Conservation (phyloP, 2,113 vertebrate species). For the Clarias magur region DNA sequence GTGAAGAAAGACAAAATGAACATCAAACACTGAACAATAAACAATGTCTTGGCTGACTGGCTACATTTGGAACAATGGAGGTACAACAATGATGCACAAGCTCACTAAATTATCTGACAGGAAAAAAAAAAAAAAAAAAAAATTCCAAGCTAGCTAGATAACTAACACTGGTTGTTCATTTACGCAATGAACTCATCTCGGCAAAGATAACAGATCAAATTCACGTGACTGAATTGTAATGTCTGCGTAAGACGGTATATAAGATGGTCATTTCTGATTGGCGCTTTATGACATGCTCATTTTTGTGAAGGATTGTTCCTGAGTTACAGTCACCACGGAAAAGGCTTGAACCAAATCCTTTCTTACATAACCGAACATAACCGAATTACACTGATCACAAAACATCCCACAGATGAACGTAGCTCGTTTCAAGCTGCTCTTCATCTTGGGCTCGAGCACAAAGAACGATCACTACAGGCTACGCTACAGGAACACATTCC, state of each 20-base stretch:
- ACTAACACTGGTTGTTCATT: background rate
- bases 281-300: background rate
- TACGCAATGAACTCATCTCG: background rate
- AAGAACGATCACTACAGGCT: background rate
- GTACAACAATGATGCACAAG: background rate
- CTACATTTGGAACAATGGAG: background rate
- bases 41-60: background rate
- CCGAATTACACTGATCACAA: background rate
- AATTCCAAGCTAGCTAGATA: background rate
- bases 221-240: background rate
- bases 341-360: background rate
- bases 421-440: conserved; percentile 20
- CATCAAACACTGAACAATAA: background rate
- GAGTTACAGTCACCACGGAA: background rate
- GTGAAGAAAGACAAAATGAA: background rate
- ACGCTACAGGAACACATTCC: conserved; percentile 9
- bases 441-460: conserved; percentile 26
- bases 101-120: background rate
- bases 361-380: background rate
- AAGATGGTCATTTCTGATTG: background rate
- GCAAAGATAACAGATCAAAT: background rate
- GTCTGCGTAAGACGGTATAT: background rate
- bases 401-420: conserved; percentile 37
- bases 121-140: background rate
- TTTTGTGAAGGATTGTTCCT: background rate